Evolutionary conservation across 2,888 invertebrate genomes (phyloP).

Genomic region (Penaeus monodon): DNA sequence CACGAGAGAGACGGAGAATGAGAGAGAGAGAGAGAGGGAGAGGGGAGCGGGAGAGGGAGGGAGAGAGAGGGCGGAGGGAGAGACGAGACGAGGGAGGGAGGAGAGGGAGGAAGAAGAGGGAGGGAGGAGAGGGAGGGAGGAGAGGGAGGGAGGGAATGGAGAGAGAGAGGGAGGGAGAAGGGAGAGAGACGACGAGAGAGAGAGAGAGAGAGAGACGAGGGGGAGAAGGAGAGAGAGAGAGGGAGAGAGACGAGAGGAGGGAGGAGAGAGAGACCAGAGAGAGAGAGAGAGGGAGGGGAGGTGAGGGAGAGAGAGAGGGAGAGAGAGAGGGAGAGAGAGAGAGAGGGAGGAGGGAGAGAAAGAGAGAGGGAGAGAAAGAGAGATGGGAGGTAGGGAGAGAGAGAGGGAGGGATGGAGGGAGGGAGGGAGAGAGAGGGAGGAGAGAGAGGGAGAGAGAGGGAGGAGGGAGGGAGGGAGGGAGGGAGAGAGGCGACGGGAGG

Average conservation of each 20-base stretch:
- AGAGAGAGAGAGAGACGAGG: not conserved
- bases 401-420: too few relatives aligned
- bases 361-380: not conserved
- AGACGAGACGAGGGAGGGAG: not conserved
- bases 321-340: too few relatives aligned
- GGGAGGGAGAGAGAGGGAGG: not conserved
- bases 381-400: not conserved
- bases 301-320: not conserved
- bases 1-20: not conserved
- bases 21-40: constrained; percentile 6
- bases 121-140: not conserved
- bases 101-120: not conserved
- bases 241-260: not conserved
- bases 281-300: not conserved
- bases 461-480: too few relatives aligned
- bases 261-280: not conserved
- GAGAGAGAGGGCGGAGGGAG: not conserved
- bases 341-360: not conserved
- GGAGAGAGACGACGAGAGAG: not conserved
- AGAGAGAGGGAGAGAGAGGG: too few relatives aligned
- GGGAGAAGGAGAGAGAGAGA: not conserved
- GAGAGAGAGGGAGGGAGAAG: too few relatives aligned
- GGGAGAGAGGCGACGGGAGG: too few relatives aligned
- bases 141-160: not conserved
- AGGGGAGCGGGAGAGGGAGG: not conserved